Evolutionary conservation across 1,140 invertebrate genomes (phyloP), one percentile per base, ranked within the genome.

Genomic region (Macrocentrus cingulum): DNA sequence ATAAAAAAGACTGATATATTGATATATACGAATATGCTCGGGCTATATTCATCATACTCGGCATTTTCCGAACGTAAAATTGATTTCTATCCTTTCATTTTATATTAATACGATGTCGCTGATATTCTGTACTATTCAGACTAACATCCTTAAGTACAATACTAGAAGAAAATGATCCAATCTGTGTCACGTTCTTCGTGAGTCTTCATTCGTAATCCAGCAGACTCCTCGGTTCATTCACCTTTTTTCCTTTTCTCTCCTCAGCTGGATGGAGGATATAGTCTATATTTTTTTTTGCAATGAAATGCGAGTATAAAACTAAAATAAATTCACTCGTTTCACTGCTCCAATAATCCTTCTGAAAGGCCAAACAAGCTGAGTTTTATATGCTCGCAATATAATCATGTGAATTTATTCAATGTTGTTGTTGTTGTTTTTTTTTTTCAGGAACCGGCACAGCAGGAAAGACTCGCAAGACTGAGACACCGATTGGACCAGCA

Each of bases 401-500:
- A 16, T 13, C 6, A 44, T 11, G 22, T 44, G 7, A 1, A 44
- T 44, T 18, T 44, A 44, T 44, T 5, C 1, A 18, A 18, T 44
- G 18, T 44, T 16, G 3, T 41, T 3, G 13, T 37, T 56, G 50
- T 56, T 32, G 56, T 41, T 61, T 65, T 56, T 52, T 66, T 70
- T 66, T 82, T 80, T n/a, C 72, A 83, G 71, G 83, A 84, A 64
- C 89, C 91, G 63, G 88, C 91, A 41, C 94, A 97, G 77, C 91
- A 90, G 68, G 94, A 96, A 73, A 82, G 91, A 60, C 81, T 97
- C 64, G 85, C 91, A 34, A 83, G 92, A 70, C 83, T 97, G 62
- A 84, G 92, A 59, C 94, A 97, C 67, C 87, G 92, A 59, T 91
- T 97, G 55, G 93, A 97, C 73, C 89, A 91, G 19, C 95, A 98